These are phyloP conservation scores for Apogon talboti DNA, from an alignment of 2,797 vertebrate genomes.

Conservation along the genomic window DNA sequence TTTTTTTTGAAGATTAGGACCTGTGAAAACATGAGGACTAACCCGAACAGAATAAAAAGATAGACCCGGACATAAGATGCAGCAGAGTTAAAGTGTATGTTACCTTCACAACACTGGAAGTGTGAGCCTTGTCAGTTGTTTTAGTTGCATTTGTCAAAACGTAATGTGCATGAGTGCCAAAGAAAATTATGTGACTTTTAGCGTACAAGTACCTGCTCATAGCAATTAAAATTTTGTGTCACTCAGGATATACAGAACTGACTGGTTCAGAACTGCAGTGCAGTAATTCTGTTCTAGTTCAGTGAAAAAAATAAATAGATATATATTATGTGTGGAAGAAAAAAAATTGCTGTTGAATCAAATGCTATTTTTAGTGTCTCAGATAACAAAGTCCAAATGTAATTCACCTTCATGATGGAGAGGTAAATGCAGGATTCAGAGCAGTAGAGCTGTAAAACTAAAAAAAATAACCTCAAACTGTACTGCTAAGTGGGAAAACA, in stretches of 20 bases:
- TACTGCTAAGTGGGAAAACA: conserved; percentile 37
- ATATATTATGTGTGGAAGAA: not conserved
- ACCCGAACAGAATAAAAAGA: too few relatives aligned
- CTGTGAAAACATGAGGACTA: too few relatives aligned
- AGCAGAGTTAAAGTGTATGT: not conserved
- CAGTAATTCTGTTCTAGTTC: not conserved
- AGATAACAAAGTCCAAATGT: conserved; percentile 25
- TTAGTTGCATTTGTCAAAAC: too few relatives aligned
- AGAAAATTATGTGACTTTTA: not conserved
- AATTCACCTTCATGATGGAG: not conserved
- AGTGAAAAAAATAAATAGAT: not conserved
- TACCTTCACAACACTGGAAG: not conserved
- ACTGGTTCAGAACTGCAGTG: not conserved
- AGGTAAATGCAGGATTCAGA: conserved; percentile 4
- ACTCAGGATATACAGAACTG: not conserved
- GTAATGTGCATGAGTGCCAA: not conserved
- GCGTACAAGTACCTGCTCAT: too few relatives aligned
- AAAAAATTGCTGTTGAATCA: conserved; percentile 1
- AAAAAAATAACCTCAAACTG: conserved; percentile 16
- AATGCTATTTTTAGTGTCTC: conserved; percentile 12
- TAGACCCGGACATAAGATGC: too few relatives aligned
- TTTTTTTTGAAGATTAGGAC: too few relatives aligned
- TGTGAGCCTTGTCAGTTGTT: too few relatives aligned
- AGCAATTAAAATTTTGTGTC: not conserved
- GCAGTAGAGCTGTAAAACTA: conserved; percentile 21